Percentiles rank a stretch among this genome's conserved stretches.
phyloP scores from a whole-genome alignment of 2,797 vertebrate genomes.

The Enteromius trimaculatus region DNA sequence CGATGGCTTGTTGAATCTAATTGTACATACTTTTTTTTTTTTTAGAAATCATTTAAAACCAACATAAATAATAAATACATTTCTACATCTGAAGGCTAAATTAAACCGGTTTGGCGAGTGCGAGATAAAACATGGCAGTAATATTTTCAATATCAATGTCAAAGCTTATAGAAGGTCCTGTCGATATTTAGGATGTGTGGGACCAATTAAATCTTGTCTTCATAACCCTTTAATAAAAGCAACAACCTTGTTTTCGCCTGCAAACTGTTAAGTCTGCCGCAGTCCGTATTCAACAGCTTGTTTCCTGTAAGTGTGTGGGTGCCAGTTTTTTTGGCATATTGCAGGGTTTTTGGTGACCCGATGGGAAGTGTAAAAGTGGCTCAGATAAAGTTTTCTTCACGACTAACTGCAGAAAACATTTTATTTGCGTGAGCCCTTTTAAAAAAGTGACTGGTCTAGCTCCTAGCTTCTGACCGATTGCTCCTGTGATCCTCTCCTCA shows the following conservation, averaged over 20 bases:
- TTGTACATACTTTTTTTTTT: background rate
- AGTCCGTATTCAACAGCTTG: conserved; percentile 34
- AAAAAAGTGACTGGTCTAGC: background rate
- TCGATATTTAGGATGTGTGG: conserved; percentile 23
- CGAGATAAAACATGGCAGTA: conserved; percentile 27
- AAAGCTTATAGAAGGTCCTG: conserved; percentile 31
- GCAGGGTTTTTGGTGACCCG: conserved; percentile 33
- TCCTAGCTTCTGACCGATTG: background rate
- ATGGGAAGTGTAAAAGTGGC: conserved; percentile 18
- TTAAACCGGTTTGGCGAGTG: background rate
- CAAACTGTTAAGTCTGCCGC: conserved; percentile 27
- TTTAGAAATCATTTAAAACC: background rate
- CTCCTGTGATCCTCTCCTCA: conserved; percentile 63
- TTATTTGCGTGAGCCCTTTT: background rate
- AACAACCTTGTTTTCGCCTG: conserved; percentile 39
- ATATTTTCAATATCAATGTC: conserved; percentile 29
- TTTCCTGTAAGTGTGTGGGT: conserved; percentile 49
- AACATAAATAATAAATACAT: background rate
- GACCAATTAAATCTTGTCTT: conserved; percentile 17
- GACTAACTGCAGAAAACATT: conserved; percentile 7
- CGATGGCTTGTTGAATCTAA: no score
- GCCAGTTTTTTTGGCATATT: conserved; percentile 46
- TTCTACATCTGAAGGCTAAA: background rate
- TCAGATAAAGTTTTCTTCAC: conserved; percentile 36
- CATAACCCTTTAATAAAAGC: conserved; percentile 31